Base-by-base conservation (phyloP, 2,797 vertebrate species). In the Botia kubotai region DNA sequence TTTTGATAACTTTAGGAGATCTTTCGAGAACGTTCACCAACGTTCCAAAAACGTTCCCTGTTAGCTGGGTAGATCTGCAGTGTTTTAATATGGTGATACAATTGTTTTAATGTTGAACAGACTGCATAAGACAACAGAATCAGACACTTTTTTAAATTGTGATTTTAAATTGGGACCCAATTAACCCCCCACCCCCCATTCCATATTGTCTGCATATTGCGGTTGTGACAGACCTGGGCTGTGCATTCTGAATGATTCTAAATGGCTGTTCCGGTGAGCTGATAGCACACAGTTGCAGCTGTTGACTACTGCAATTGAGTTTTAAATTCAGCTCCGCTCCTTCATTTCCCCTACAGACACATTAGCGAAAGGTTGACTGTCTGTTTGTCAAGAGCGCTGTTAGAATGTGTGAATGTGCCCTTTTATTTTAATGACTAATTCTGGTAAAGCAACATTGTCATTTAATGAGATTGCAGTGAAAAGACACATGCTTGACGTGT, bases 381-480 rank as follows among this genome's bases (percentile, higher is more conserved):
- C 29, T 66, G 50, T 77, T 57, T 43, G 23, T 26, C 14, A 46
- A 66, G 63, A 66, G 29, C 10, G 63, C 33, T 39, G 29, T 39
- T 36, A n/a, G 7, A 66, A 65, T 26, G 33, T 23, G 16, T 55
- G 50, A 43, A 57, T 46, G 14, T 77, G 33, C 63, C 65, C 19
- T 29, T 68, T 68, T 12, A 55, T 29, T 57, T 68, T 5, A 67
- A 67, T 39, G 19, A 66, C n/a, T 76, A 39, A 68, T 67, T 77
- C 63, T 77, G 33, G 50, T 57, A 68, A 50, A 77, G 66, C 75
- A 58, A 46, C 65, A 76, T 46, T 16, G 55, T 26, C 16, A 77
- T 57, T n/a, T 2, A 57, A 77, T 46, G 14, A 76, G 52, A 68
- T 13, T 48, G 57, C 2, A 29, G 16, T 0, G 6, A 39, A 23